Base-by-base conservation (phyloP, 2,797 vertebrate genomes). In the Scleropages formosus region DNA sequence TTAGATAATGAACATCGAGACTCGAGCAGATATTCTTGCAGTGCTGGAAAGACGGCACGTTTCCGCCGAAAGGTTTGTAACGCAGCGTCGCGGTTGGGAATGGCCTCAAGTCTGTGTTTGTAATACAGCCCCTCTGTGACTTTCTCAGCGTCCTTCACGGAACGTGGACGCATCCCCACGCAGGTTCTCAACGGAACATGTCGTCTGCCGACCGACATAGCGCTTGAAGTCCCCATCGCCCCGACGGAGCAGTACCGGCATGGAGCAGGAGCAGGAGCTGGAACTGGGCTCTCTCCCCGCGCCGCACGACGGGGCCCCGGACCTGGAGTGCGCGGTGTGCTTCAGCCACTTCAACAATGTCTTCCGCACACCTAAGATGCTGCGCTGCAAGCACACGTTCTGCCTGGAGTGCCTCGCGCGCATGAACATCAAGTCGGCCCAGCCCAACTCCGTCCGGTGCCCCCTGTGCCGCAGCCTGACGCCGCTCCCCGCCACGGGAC, bases 351-450 rank as follows among this genome's bases (percentile, higher is more conserved):
- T 93, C 82, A 92, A 94, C 85, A 93, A 93, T 9, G 72, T 93
- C 79, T 94, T 93, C 89, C 91, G 90, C 77, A 90, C 91, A 20
- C 93, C 93, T 53, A 94, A 94, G 82, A 83, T 91, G 84, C 91
- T 94, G 0, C 83, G 87, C 72, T 94, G 93, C 73, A 78, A 78
- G 0, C 93, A 94, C 83, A 92, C 93, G 0, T 93, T 94, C 89
- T 94, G 93, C 78, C 85, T 94, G 81, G 93, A 94, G 86, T 94
- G 93, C 60, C 85, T 94, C 77, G 92, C 93, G 0, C 87, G 93
- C 53, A 94, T 94, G 66, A 94, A 93, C 60, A 78, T 94, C 46
- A 93, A 92, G 76, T 91, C 93, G 0, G 0, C 78, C 0, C 83
- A 90, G 71, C 92, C 93, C 0, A 78, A 84, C 13, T 73, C 88